Base-by-base conservation (phyloP, 2,797 vertebrate genomes). In the Malacoctenus gilli region DNA sequence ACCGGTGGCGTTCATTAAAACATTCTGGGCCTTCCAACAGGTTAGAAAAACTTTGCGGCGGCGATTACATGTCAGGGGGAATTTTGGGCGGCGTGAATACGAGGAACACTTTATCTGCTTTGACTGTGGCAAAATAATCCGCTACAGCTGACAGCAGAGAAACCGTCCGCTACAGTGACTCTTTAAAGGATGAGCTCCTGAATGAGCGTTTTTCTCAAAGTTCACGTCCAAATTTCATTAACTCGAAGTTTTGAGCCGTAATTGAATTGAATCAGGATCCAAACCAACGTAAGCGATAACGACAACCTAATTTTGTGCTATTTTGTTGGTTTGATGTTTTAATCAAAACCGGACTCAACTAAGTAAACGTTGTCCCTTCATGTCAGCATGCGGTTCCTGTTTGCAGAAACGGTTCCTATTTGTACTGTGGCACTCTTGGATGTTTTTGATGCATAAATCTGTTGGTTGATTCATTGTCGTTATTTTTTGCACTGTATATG, bases 21-120 rank as follows among this genome's bases (percentile, higher is more conserved):
- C 48, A 57, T 55, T 53, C 37, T 58, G 28, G 19, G 18, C n/a
- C 13, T 25, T 43, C 1, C 48, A 54, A 62, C 56, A 60, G 38
- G 37, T 1, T 38, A 54, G 21, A 39, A 41, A 65, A 67, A 64
- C 44, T 40, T 59, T 51, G 39, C 50, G 21, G n/a, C 7, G 22
- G 28, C 1, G 14, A 74, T 74, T 55, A 40, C 49, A 61, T 78
- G 37, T 65, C 66, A 42, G 15, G 38, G 42, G 35, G 51, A 11
- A 7, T 19, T n/a, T 62, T 31, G 41, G 39, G 50, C 28, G 42
- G 51, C 25, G 38, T 56, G 48, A 40, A 65, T 6, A 60, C 8
- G n/a, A 16, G 32, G 15, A 13, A 53, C 8, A 22, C 36, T 67
- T 34, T 13, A 38, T 50, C 20, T 47, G 41, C 40, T 22, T 18